phyloP scores from a whole-genome alignment of 30 jellyfish, hydroid and myxozoan species.

The Catostylus mosaicus region DNA sequence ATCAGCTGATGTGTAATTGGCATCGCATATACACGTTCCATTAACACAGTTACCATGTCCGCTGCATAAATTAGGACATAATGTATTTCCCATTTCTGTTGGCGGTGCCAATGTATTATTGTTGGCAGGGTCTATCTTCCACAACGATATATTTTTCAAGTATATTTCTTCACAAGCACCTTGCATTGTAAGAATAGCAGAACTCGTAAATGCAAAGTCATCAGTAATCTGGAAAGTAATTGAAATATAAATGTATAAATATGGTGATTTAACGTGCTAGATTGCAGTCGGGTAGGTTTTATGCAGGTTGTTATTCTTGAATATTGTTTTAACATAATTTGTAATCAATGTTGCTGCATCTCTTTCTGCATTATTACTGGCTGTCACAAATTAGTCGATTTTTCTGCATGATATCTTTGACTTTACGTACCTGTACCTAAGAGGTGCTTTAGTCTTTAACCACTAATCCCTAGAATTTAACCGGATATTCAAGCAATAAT shows the following conservation, averaged over 20 bases:
- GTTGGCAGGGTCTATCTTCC: constrained; percentile 67
- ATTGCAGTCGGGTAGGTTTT: too few species aligned
- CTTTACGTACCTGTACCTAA: too few species aligned
- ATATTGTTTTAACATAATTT: too few species aligned
- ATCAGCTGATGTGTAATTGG: constrained; percentile 76
- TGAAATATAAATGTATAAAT: background rate
- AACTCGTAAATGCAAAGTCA: constrained; percentile 29
- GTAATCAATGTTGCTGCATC: too few species aligned
- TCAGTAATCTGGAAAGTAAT: constrained; percentile 57
- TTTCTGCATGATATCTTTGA: too few species aligned
- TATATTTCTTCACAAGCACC: constrained; percentile 77
- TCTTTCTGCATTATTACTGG: too few species aligned
- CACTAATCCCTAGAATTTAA: too few species aligned
- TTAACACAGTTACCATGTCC: constrained; percentile 85
- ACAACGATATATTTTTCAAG: constrained; percentile 46
- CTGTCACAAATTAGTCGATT: too few species aligned
- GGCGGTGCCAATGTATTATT: constrained; percentile 82
- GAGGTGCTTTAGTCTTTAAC: too few species aligned
- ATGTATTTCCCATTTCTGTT: constrained; percentile 71
- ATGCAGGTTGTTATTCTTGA: too few species aligned
- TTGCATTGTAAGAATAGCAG: constrained; percentile 71
- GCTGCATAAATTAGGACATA: constrained; percentile 86
- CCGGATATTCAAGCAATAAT: too few species aligned
- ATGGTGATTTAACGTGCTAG: too few species aligned
- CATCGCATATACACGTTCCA: constrained; percentile 84